Base-by-base conservation (phyloP, 2,797 vertebrate genomes). In the Capromys pilorides region DNA sequence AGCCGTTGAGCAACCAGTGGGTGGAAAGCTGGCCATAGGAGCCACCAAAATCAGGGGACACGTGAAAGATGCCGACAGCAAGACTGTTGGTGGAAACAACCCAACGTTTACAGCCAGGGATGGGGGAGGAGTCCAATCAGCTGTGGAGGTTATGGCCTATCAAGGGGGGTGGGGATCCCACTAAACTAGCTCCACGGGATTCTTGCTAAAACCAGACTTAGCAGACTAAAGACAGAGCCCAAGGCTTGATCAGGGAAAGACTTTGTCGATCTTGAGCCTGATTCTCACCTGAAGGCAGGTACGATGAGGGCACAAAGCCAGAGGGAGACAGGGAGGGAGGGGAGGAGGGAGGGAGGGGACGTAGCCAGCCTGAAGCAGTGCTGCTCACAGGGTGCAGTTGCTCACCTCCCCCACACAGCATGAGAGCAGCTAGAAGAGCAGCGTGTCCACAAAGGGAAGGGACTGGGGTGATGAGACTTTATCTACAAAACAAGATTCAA, bases 391-490 rank as follows among this genome's bases (percentile, higher is more conserved):
- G 19, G 80, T 33, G 0, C 1, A 41, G 9, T 31, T 12, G 2
- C 67, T 86, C 61, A 45, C 4, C 19, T 75, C 36, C 36, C 0
- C 13, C 64, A 13, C 16, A 36, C 4, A 36, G 33, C 18, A 0
- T 14, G 78, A 69, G 57, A 71, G 26, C 64, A 39, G 14, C 12
- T 31, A 2, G 19, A 69, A 7, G 10, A 84, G 61, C 45, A 1
- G 6, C 2, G 0, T 28, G 2, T 22, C n/a, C 16, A 0, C 8
- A 26, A 77, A 26, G 22, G 24, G 28, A 2, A 12, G 9, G 22
- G 51, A 54, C 51, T n/a, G 11, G 1, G 13, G 77, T 57, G 67
- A n/a, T 78, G 71, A 71, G 64, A 22, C 13, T 49, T 36, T 36
- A 62, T 86, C 75, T 67, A 24, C 49, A 61, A 36, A 66, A 11